Evolutionary conservation across 64 coral and sea anemone species (phyloP).

Genomic region (Montipora foliosa): DNA sequence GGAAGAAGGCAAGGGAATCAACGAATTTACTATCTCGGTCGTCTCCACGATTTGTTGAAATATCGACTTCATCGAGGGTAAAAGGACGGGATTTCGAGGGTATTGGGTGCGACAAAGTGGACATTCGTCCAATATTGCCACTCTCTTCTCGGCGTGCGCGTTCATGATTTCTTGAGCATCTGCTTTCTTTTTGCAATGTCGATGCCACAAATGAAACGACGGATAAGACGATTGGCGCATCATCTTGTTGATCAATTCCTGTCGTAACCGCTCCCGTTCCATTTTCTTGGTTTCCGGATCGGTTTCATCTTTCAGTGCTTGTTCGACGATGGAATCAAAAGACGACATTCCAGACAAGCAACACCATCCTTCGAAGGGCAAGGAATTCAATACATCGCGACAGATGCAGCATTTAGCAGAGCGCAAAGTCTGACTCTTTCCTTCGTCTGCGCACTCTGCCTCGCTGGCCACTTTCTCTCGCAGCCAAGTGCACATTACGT

Average conservation of each 20-base stretch:
- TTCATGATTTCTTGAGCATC: neutral
- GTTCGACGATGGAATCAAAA: neutral
- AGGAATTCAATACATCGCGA: neutral
- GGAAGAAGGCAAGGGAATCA: no score
- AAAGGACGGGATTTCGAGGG: neutral
- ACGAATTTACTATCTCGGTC: no score
- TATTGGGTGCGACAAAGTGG: neutral
- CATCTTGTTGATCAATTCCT: neutral
- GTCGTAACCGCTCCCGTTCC: neutral
- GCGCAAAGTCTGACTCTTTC: neutral
- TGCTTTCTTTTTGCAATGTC: neutral
- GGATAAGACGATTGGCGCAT: neutral
- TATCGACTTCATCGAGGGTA: neutral
- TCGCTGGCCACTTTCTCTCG: neutral
- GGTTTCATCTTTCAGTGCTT: neutral
- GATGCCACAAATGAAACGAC: conserved; percentile 2
- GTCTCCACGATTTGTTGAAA: no score
- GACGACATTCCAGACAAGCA: neutral
- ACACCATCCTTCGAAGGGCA: neutral
- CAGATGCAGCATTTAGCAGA: neutral
- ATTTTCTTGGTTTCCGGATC: neutral
- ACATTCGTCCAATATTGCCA: neutral
- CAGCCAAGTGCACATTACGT: neutral
- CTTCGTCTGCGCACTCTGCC: neutral
- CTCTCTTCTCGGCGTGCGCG: no score